A percentile compares a stretch with the other conserved stretches of the same genome.
Evolutionary conservation across 2,113 vertebrate genomes (phyloP).

Genomic region (Hypanus sabinus): DNA sequence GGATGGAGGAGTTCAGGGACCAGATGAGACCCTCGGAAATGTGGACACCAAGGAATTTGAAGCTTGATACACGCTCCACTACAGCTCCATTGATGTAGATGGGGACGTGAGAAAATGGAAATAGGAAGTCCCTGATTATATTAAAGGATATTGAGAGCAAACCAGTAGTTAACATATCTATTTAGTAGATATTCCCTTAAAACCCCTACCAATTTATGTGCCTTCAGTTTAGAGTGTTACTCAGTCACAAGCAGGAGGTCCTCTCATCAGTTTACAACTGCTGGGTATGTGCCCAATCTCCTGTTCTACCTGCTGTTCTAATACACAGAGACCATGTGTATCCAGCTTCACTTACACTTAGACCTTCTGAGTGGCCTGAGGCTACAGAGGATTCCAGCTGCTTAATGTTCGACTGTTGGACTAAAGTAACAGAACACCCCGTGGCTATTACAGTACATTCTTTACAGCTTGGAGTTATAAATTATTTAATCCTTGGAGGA

Average conservation of each 20-base stretch:
- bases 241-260: background rate
- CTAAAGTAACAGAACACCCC: background rate
- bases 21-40: no score
- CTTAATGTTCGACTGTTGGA: background rate
- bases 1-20: no score
- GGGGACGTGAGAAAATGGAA: no score
- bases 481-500: background rate
- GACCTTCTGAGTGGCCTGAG: background rate
- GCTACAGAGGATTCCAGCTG: background rate
- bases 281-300: background rate
- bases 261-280: background rate
- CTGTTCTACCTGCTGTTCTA: background rate
- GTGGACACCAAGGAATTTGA: no score
- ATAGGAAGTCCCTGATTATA: background rate
- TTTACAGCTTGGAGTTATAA: background rate
- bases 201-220: background rate
- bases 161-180: background rate
- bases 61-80: no score
- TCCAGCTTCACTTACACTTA: background rate
- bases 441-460: background rate
- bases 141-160: background rate
- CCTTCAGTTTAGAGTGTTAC: background rate
- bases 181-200: background rate
- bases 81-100: no score
- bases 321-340: background rate